These are phyloP conservation scores for Cladorhizidae sp. DNA, from an alignment of 37 sponge, comb jelly and placozoan genomes.

Conservation along the genomic window DNA sequence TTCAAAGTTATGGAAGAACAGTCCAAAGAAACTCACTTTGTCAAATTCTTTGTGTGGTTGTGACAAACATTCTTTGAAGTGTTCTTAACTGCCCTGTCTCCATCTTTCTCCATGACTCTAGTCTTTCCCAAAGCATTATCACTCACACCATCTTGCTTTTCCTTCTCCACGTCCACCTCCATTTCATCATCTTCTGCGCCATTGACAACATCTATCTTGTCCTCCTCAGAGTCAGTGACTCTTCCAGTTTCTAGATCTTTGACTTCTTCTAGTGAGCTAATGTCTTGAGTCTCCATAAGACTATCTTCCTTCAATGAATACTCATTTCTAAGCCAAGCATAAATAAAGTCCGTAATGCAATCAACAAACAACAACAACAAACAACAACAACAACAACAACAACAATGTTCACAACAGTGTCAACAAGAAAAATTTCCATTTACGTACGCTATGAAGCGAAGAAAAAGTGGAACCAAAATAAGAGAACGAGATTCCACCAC, in stretches of 20 bases:
- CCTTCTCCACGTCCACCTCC: slow-evolving; percentile 3
- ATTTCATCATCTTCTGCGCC: neutral
- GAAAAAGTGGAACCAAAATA: slow-evolving; percentile 69
- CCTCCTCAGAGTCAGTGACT: neutral
- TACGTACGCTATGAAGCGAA: slow-evolving; percentile 59
- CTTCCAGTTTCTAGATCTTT: neutral
- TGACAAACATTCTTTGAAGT: neutral
- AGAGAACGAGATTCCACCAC: slow-evolving; percentile 69
- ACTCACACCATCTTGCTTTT: slow-evolving; percentile 2
- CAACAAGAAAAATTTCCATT: neutral
- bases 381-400: neutral
- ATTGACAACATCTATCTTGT: neutral
- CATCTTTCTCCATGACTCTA: neutral
- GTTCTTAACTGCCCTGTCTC: neutral
- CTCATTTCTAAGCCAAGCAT: slow-evolving; percentile 32
- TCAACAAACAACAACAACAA: neutral
- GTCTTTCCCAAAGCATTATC: neutral
- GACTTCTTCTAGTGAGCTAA: slow-evolving; percentile 2
- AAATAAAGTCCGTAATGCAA: neutral
- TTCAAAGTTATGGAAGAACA: neutral
- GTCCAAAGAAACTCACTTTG: neutral
- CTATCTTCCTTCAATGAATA: slow-evolving; percentile 50
- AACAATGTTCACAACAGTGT: neutral
- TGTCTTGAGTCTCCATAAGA: slow-evolving; percentile 42
- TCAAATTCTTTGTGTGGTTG: neutral